These are phyloP conservation scores for Serrognathus titanus DNA, from an alignment of 2,888 invertebrate genomes.

Conservation along the genomic window DNA sequence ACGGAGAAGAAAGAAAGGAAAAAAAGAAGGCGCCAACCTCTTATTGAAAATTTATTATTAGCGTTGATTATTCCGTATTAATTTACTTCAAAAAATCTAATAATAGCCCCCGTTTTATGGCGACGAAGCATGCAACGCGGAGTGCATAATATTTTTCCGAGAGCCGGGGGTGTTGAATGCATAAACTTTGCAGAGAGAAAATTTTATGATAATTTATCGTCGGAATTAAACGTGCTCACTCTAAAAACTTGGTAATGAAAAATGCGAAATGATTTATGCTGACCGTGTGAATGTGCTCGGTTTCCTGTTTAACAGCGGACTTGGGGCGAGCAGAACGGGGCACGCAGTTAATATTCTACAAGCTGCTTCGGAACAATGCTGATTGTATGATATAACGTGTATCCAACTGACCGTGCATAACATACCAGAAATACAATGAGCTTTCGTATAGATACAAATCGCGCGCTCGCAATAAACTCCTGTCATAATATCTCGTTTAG, in stretches of 20 bases:
- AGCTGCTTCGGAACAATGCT: conserved; percentile 9
- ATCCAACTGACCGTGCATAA: conserved; percentile 10
- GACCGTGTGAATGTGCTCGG: not conserved
- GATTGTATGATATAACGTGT: conserved; percentile 12
- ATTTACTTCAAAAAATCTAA: not conserved
- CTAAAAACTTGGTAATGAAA: not conserved
- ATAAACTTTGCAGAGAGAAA: no score
- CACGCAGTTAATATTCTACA: conserved; percentile 8
- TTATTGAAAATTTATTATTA: conserved; percentile 2
- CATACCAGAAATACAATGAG: conserved; percentile 10
- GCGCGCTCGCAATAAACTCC: not conserved
- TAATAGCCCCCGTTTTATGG: no score
- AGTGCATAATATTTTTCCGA: no score
- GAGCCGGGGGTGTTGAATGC: no score
- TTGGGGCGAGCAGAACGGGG: no score
- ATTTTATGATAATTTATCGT: no score
- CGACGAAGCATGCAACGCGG: no score
- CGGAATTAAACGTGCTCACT: not conserved
- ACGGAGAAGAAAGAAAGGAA: no score
- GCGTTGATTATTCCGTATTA: not conserved
- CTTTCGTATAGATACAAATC: conserved; percentile 9
- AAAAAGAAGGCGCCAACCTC: no score
- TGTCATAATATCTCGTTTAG: not conserved
- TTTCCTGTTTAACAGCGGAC: no score
- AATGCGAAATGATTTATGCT: not conserved